phyloP scores from a whole-genome alignment of 2,113 vertebrate species.

The Zosterops lateralis region DNA sequence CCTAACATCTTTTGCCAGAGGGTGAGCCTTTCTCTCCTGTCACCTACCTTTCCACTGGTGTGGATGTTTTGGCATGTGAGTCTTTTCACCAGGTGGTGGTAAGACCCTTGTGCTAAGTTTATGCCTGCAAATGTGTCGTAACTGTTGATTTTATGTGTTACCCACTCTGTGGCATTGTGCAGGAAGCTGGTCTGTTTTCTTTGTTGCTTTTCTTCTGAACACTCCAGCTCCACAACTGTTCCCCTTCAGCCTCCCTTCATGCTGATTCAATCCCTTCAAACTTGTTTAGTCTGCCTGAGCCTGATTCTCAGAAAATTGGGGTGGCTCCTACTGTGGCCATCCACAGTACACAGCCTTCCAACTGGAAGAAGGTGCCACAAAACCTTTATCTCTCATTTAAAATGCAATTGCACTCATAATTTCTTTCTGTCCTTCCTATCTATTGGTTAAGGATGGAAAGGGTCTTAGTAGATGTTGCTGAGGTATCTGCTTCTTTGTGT shows the following conservation, averaged over 20 bases:
- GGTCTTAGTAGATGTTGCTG: not conserved
- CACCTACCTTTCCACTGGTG: not conserved
- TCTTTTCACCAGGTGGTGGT: not conserved
- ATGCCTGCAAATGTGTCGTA: not conserved
- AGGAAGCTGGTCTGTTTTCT: not conserved
- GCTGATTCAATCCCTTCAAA: not conserved
- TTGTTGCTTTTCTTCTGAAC: not conserved
- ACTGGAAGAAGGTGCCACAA: not conserved
- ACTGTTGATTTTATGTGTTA: not conserved
- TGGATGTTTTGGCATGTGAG: not conserved
- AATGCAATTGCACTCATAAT: too few relatives aligned
- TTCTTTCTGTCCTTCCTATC: not conserved
- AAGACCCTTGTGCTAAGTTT: not conserved
- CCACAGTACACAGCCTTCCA: not conserved
- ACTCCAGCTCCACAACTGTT: not conserved
- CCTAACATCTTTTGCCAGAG: not conserved
- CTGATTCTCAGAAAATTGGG: not conserved
- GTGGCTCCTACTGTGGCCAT: not conserved
- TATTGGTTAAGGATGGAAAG: not conserved
- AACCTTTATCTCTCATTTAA: not conserved
- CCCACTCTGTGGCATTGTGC: not conserved
- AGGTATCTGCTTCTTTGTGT: fast-evolving
- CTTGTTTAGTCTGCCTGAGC: not conserved
- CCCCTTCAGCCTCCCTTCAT: not conserved
- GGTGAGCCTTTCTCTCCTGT: not conserved